These are phyloP conservation scores for Tanypteryx hageni DNA, from an alignment of 2,888 invertebrate species.

Conservation along the genomic window DNA sequence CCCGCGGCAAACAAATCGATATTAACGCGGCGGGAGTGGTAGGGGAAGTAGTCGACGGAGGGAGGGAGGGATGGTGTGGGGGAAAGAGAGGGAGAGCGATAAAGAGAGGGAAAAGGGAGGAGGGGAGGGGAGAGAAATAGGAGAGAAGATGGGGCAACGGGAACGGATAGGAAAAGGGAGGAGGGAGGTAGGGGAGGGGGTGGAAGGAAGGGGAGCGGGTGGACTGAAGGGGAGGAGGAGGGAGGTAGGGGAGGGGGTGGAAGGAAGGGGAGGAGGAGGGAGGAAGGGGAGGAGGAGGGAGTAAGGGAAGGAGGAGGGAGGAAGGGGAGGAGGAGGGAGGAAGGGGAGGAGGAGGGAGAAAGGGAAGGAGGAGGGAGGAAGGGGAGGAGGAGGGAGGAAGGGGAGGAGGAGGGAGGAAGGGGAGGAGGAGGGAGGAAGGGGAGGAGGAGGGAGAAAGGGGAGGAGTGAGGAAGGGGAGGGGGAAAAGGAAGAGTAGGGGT, in stretches of 20 bases:
- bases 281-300: neutral
- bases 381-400: neutral
- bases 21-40: conserved; percentile 49
- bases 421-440: no score
- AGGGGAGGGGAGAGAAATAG: neutral
- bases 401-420: neutral
- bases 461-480: neutral
- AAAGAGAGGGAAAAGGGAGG: neutral
- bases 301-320: neutral
- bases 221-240: neutral
- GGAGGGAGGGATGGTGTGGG: neutral
- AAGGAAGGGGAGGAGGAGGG: neutral
- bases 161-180: neutral
- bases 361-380: neutral
- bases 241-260: no score
- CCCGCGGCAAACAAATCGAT: conserved; percentile 62
- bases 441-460: neutral
- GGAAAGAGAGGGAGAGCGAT: neutral
- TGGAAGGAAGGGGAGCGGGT: neutral
- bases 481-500: neutral
- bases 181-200: neutral
- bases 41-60: neutral
- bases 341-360: neutral
- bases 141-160: no score
- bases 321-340: neutral